A percentile compares a stretch with the other conserved stretches of the same genome.
phyloP scores from a whole-genome alignment of 64 coral and sea anemone genomes.

The Catalaphyllia jardinei region DNA sequence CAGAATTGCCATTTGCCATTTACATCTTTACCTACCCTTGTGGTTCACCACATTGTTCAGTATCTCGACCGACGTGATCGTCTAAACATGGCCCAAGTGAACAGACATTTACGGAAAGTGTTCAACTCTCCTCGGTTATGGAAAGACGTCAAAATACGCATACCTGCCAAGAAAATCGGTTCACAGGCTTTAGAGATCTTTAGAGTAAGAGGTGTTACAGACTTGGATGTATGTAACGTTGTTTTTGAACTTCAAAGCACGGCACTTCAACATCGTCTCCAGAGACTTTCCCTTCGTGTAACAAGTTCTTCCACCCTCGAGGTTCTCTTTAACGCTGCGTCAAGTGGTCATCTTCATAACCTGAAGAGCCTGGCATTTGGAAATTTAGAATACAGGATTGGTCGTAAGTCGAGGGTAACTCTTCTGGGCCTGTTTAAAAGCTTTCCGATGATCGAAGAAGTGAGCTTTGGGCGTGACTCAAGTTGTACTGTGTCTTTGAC shows the following conservation, averaged over 20 bases:
- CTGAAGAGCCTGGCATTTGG: background rate
- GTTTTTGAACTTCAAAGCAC: background rate
- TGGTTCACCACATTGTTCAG: conserved; percentile 24
- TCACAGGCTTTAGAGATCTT: background rate
- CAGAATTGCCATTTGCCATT: background rate
- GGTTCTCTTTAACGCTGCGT: background rate
- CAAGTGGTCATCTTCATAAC: background rate
- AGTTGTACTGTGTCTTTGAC: too few species aligned
- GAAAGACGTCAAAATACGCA: conserved; percentile 22
- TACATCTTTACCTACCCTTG: conserved; percentile 28
- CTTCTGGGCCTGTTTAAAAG: background rate
- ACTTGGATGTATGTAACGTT: background rate
- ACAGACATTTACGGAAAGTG: conserved; percentile 35
- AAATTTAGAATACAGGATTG: background rate
- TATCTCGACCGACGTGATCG: conserved; percentile 36
- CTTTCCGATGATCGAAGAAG: background rate
- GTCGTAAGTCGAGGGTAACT: background rate
- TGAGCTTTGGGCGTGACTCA: background rate
- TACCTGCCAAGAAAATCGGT: background rate
- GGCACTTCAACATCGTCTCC: background rate
- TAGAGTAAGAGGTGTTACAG: conserved; percentile 9
- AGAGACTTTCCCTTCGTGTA: background rate
- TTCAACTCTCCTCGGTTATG: conserved; percentile 45
- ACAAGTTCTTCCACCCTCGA: background rate
- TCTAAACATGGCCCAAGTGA: conserved; percentile 3